A percentile compares a stretch with the other conserved stretches of the same genome.
These are phyloP conservation scores for Styela plicata DNA, from an alignment of 23 tunicate genomes.

Conservation along the genomic window DNA sequence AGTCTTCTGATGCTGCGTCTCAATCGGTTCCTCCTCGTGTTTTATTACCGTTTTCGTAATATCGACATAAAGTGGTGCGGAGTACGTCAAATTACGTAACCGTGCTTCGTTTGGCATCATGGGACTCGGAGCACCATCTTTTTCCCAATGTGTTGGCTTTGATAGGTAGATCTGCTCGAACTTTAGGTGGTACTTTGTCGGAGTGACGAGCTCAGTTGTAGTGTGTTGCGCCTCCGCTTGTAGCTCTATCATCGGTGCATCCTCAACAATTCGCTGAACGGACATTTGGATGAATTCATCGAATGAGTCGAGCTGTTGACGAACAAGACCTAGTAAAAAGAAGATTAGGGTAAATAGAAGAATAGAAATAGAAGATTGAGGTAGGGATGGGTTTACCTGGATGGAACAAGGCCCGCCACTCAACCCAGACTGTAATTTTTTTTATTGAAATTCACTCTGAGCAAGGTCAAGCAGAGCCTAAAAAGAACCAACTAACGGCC, in stretches of 20 bases:
- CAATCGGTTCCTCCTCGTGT: conserved; percentile 61
- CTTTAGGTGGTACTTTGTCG: conserved; percentile 93
- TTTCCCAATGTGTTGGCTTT: conserved; percentile 99
- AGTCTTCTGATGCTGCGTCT: conserved; percentile 78
- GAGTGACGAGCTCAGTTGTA: conserved; percentile 66
- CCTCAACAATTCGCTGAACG: conserved; percentile 98
- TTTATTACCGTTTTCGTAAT: conserved; percentile 87
- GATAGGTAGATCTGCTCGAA: conserved; percentile 99
- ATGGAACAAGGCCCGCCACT: too few species aligned
- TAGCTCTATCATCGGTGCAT: conserved; percentile 93
- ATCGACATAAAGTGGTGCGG: conserved; percentile 98
- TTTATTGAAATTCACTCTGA: too few species aligned
- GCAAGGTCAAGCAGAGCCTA: too few species aligned
- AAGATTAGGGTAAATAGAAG: too few species aligned
- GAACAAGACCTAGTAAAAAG: conserved; percentile 53
- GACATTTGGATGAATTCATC: conserved; percentile 99
- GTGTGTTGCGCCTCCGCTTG: conserved; percentile 98
- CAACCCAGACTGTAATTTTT: too few species aligned
- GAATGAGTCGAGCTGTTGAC: conserved; percentile 98
- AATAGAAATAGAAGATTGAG: too few species aligned
- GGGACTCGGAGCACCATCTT: conserved; percentile 96
- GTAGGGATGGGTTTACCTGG: too few species aligned
- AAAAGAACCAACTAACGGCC: too few species aligned
- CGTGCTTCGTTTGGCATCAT: conserved; percentile 99
- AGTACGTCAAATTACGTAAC: conserved; percentile 91